Evolutionary conservation across 2,888 invertebrate species (phyloP).

Genomic region (Euzophera pinguis): DNA sequence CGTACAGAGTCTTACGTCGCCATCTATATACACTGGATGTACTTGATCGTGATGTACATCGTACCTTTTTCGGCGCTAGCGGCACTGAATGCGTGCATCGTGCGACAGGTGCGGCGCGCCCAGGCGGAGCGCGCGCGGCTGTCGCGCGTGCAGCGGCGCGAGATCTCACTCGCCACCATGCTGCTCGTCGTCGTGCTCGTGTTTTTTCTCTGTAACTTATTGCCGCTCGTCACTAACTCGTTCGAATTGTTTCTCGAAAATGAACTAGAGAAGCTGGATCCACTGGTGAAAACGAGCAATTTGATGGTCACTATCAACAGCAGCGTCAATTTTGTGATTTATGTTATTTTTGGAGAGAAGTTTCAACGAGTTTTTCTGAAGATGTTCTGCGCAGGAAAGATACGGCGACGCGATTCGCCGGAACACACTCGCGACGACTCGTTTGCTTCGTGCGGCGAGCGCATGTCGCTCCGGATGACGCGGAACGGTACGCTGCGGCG

Average conservation of each 20-base stretch:
- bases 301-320: constrained; percentile 97
- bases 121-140: constrained; percentile 93
- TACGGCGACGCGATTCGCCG: constrained; percentile 82
- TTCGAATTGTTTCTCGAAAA: constrained; percentile 86
- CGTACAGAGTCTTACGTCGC: constrained; percentile 87
- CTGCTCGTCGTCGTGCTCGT: constrained; percentile 95
- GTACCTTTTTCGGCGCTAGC: constrained; percentile 94
- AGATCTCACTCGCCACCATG: constrained; percentile 97
- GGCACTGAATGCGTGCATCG: constrained; percentile 94
- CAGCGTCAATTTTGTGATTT: constrained; percentile 98
- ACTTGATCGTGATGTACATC: constrained; percentile 95
- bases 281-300: constrained; percentile 91
- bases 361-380: constrained; percentile 92
- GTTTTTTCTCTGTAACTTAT: constrained; percentile 94
- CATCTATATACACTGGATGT: constrained; percentile 96
- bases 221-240: constrained; percentile 92
- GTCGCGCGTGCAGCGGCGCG: constrained; percentile 93
- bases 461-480: constrained; percentile 82
- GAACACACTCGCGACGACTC: constrained; percentile 89
- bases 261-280: constrained; percentile 71
- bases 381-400: constrained; percentile 85
- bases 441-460: constrained; percentile 88
- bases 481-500: constrained; percentile 65
- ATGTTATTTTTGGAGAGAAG: constrained; percentile 98
- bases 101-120: constrained; percentile 92